Evolutionary conservation across 2,113 vertebrate genomes (phyloP).

Genomic region (Reinhardtius hippoglossoides): DNA sequence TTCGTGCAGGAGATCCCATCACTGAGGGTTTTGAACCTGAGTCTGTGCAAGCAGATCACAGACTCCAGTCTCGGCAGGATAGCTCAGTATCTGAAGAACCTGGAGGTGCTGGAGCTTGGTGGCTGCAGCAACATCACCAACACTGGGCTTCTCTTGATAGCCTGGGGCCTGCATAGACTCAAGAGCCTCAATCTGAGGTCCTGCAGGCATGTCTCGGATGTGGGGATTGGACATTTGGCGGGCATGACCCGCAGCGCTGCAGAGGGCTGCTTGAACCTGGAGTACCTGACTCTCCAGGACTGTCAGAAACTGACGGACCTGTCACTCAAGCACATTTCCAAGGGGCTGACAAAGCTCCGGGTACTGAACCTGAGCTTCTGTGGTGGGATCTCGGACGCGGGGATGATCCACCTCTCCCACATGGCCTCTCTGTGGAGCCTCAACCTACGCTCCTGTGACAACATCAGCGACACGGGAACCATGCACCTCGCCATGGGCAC

Average conservation of each 20-base stretch:
- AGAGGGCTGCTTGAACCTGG: slow-evolving; percentile 94
- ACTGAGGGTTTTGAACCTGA: slow-evolving; percentile 93
- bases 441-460: slow-evolving; percentile 97
- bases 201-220: slow-evolving; percentile 96
- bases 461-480: slow-evolving; percentile 97
- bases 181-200: slow-evolving; percentile 97
- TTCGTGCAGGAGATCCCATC: slow-evolving; percentile 97
- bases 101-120: slow-evolving; percentile 96
- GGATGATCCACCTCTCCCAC: slow-evolving; percentile 97
- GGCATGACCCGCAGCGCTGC: slow-evolving; percentile 98
- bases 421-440: slow-evolving; percentile 96
- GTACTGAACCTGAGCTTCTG: slow-evolving; percentile 99
- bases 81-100: slow-evolving; percentile 96
- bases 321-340: slow-evolving; percentile 96
- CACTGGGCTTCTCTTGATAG: slow-evolving; percentile 94
- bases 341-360: slow-evolving; percentile 91
- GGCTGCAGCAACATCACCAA: slow-evolving; percentile 99
- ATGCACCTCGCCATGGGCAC: slow-evolving; percentile 99
- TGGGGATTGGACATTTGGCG: slow-evolving; percentile 96
- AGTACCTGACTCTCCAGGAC: slow-evolving; percentile 98
- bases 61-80: slow-evolving; percentile 98
- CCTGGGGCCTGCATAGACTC: slow-evolving; percentile 97
- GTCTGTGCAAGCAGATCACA: slow-evolving; percentile 98
- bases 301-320: slow-evolving; percentile 98
- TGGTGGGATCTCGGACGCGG: slow-evolving; percentile 97